Evolutionary conservation across 1,140 invertebrate genomes (phyloP).

Genomic region (Euglossa dilemma): DNA sequence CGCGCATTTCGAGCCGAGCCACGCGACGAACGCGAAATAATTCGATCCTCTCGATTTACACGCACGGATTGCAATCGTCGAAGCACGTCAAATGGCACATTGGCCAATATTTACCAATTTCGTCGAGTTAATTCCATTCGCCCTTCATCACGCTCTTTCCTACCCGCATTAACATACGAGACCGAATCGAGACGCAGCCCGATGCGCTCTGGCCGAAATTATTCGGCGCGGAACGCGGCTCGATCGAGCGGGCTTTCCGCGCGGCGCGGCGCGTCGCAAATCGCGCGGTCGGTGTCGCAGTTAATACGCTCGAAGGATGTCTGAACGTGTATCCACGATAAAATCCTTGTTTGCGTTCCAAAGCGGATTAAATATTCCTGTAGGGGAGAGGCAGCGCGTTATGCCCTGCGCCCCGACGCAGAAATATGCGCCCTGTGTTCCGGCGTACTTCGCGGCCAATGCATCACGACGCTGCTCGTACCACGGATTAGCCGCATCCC

Average conservation of each 20-base stretch:
- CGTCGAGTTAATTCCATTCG: too few species aligned
- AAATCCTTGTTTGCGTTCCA: slow-evolving; percentile 49
- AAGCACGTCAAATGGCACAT: too few species aligned
- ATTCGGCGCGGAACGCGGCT: background rate
- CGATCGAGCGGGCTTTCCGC: background rate
- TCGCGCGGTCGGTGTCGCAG: background rate
- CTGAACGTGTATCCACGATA: slow-evolving; percentile 33
- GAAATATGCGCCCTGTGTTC: slow-evolving; percentile 20
- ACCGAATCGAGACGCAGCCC: too few species aligned
- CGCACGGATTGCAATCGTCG: too few species aligned
- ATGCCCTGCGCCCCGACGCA: background rate
- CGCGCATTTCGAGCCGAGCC: too few species aligned
- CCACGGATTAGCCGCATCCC: slow-evolving; percentile 30
- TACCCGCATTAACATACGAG: too few species aligned
- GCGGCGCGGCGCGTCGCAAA: background rate
- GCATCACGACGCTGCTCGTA: slow-evolving; percentile 6
- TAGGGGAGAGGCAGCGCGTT: background rate
- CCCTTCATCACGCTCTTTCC: too few species aligned
- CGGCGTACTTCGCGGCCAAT: slow-evolving; percentile 8
- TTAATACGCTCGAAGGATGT: slow-evolving; percentile 30
- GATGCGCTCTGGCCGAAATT: background rate
- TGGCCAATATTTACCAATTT: too few species aligned
- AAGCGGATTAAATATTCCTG: slow-evolving; percentile 42
- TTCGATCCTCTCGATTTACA: too few species aligned
- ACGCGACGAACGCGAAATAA: too few species aligned